Conservation (phyloP, 2,113 vertebrate genomes). For the Gallinago undulata region DNA sequence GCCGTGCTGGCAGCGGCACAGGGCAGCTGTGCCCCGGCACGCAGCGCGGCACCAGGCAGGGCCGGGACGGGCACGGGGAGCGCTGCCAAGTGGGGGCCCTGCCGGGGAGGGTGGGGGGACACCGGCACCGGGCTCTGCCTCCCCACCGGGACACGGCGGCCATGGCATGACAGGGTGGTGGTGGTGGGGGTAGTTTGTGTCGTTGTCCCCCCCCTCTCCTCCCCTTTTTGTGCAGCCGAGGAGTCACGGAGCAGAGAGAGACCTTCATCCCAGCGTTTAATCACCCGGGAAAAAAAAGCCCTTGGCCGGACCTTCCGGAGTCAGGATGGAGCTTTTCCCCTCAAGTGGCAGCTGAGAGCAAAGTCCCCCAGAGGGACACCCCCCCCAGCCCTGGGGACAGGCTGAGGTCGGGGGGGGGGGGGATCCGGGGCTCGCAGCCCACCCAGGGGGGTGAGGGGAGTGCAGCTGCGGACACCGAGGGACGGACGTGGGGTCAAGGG, state of each 20-base stretch:
- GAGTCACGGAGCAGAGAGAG: not conserved
- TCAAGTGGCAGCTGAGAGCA: not conserved
- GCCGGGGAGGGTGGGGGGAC: not conserved
- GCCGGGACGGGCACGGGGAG: not conserved
- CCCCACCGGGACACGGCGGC: rapidly evolving
- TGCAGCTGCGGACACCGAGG: not conserved
- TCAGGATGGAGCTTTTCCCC: rapidly evolving
- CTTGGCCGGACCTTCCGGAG: not conserved
- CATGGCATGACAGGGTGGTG: no score
- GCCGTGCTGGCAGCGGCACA: not conserved
- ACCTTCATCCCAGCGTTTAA: not conserved
- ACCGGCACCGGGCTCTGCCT: not conserved
- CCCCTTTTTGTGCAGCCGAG: not conserved
- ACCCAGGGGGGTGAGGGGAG: not conserved
- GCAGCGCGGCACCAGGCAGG: not conserved
- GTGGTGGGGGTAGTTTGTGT: no score
- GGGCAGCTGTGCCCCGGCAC: not conserved
- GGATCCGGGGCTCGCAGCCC: rapidly evolving
- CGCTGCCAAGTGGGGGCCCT: not conserved
- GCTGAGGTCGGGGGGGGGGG: not conserved
- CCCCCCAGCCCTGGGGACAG: not conserved
- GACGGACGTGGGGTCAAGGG: rapidly evolving
- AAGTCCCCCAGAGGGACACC: not conserved
- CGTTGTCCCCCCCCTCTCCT: no score
- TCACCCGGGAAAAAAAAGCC: not conserved